A percentile compares a stretch with the other conserved stretches of the same genome.
Evolutionary conservation across 2,888 invertebrate species (phyloP).

Genomic region (Chymomyza fuscimana): DNA sequence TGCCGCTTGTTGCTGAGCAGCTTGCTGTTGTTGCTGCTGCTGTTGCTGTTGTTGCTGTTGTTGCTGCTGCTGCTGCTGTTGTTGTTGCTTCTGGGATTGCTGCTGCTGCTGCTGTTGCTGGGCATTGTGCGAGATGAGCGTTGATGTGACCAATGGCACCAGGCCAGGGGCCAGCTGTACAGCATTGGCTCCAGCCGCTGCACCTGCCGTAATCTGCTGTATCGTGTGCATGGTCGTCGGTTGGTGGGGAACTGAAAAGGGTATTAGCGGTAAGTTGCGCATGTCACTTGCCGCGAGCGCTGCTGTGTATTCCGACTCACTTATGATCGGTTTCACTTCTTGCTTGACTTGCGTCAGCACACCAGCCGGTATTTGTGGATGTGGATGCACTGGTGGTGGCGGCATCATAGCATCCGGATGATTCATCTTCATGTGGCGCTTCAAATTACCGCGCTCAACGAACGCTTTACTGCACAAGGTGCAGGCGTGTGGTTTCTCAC

Average conservation of each 20-base stretch:
- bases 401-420: constrained; percentile 81
- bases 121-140: constrained; percentile 78
- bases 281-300: constrained; percentile 28
- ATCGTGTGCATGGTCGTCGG: constrained; percentile 79
- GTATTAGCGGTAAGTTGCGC: constrained; percentile 18
- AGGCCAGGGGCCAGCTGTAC: constrained; percentile 75
- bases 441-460: constrained; percentile 89
- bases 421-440: constrained; percentile 88
- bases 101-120: constrained; percentile 65
- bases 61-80: constrained; percentile 67
- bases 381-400: constrained; percentile 77
- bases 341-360: constrained; percentile 78
- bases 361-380: constrained; percentile 79
- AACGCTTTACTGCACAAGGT: constrained; percentile 88
- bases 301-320: constrained; percentile 68
- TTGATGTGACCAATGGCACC: constrained; percentile 78
- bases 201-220: constrained; percentile 78
- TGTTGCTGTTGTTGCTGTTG: constrained; percentile 59
- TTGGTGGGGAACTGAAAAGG: constrained; percentile 76
- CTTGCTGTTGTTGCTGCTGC: constrained; percentile 43
- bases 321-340: constrained; percentile 79
- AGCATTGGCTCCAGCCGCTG: constrained; percentile 71
- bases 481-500: constrained; percentile 82
- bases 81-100: constrained; percentile 71
- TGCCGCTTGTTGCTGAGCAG: constrained; percentile 65